Evolutionary conservation across 2,113 vertebrate species (phyloP).

Genomic region (Uropsilus gracilis): DNA sequence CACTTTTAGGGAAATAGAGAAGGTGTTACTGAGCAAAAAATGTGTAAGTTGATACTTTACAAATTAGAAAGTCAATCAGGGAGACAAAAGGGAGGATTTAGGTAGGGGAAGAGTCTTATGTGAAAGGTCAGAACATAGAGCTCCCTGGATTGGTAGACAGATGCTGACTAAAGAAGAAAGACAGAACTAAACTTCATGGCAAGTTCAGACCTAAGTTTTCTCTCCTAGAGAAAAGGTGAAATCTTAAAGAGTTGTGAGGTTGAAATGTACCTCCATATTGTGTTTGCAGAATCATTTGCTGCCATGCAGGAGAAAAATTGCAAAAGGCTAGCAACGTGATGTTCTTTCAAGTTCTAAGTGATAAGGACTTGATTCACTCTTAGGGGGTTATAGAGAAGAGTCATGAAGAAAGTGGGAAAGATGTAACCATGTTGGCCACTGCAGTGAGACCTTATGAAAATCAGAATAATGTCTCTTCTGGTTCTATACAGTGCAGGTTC

Average conservation of each 20-base stretch:
- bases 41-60: background rate
- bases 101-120: background rate
- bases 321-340: background rate
- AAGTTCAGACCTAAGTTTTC: background rate
- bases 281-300: background rate
- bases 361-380: background rate
- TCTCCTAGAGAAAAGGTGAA: background rate
- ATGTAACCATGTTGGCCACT: background rate
- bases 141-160: background rate
- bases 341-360: background rate
- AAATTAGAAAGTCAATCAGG: background rate
- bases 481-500: background rate
- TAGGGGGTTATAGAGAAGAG: background rate
- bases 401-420: background rate
- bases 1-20: background rate
- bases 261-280: background rate
- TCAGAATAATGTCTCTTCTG: rapidly evolving
- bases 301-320: background rate
- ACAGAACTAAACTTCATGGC: rapidly evolving
- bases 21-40: background rate
- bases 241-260: background rate
- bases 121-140: no score
- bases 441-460: background rate
- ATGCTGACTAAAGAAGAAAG: background rate
- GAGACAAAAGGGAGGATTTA: background rate